A percentile compares a stretch with the other conserved stretches of the same genome.
Conservation (phyloP, 2,797 vertebrate genomes). For the Tadarida brasiliensis region DNA sequence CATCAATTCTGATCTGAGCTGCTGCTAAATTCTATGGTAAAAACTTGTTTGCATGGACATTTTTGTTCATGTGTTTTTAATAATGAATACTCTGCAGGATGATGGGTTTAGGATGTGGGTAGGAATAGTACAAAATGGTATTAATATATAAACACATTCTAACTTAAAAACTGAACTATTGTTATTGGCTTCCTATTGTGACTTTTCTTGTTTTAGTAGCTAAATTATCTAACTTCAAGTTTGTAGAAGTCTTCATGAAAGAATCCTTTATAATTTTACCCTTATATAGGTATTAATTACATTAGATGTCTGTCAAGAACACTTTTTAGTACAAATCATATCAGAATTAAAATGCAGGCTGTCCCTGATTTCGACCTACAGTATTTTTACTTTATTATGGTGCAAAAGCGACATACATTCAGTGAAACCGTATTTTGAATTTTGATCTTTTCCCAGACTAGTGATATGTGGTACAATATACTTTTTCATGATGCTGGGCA, state of each 20-base stretch:
- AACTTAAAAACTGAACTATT: neutral
- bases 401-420: neutral
- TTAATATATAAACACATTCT: neutral
- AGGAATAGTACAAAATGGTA: neutral
- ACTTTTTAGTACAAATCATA: neutral
- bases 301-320: neutral
- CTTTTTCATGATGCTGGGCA: neutral
- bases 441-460: neutral
- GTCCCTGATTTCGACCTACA: neutral
- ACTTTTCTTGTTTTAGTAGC: neutral
- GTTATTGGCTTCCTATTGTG: neutral
- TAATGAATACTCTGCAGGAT: neutral
- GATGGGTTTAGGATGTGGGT: neutral
- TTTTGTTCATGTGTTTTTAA: slow-evolving; percentile 7
- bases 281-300: neutral
- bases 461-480: neutral
- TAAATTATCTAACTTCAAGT: neutral
- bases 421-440: neutral
- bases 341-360: neutral
- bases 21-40: neutral
- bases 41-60: neutral
- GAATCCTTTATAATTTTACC: neutral
- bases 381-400: neutral
- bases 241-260: neutral
- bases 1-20: neutral